These are phyloP conservation scores for Hydrotaea cyrtoneurina DNA, from an alignment of 2,888 invertebrate genomes.

Conservation along the genomic window DNA sequence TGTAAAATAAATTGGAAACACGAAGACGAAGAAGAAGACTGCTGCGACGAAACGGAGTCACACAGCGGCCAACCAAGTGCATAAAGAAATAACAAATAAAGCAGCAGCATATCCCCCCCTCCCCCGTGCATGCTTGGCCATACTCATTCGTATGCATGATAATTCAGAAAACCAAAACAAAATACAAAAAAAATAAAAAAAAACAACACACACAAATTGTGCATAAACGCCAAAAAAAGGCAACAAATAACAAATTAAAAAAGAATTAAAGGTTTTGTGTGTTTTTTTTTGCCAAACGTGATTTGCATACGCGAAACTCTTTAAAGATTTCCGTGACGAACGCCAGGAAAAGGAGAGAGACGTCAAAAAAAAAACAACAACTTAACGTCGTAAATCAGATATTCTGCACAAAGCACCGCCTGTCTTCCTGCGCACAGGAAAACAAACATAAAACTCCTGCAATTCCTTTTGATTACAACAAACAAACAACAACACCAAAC, in stretches of 20 bases:
- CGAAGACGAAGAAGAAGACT: background rate
- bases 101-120: background rate
- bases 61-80: conserved; percentile 17
- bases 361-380: background rate
- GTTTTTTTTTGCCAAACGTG: conserved; percentile 11
- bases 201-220: background rate
- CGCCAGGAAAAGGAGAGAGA: background rate
- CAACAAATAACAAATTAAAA: conserved; percentile 34
- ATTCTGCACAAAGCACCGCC: background rate
- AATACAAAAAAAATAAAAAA: no score
- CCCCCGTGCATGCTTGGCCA: background rate
- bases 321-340: background rate
- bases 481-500: background rate
- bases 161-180: background rate
- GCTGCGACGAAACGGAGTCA: background rate
- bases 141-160: background rate
- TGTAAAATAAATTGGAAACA: conserved; percentile 18
- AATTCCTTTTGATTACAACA: background rate
- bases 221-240: background rate
- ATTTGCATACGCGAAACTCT: conserved; percentile 28
- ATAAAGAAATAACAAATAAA: conserved; percentile 25
- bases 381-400: background rate
- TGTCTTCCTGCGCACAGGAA: background rate
- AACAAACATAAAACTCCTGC: conserved; percentile 10
- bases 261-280: conserved; percentile 24